A percentile compares a stretch with the other conserved stretches of the same genome.
Conservation (phyloP, 2,113 vertebrate genomes). For the Mungos mungo region DNA sequence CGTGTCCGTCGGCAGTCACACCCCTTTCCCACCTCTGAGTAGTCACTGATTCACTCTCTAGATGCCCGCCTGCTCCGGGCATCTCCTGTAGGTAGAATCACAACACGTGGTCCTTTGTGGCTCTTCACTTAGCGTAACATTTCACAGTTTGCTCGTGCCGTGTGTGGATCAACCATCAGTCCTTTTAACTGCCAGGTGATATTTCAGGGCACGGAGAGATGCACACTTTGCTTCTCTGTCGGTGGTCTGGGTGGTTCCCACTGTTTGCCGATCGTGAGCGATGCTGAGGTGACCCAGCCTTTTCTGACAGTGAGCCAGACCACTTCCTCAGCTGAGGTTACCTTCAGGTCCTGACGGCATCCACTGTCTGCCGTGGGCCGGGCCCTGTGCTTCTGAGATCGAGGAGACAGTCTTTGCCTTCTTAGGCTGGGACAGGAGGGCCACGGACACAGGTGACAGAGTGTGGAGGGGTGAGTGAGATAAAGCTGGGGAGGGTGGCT, state of each 20-base stretch:
- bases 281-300: not conserved
- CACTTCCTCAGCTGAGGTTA: not conserved
- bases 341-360: not conserved
- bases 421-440: not conserved
- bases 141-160: fast-evolving
- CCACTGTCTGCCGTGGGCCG: fast-evolving
- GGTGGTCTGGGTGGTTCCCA: not conserved
- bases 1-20: fast-evolving
- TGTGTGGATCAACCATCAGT: fast-evolving
- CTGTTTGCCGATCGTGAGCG: not conserved
- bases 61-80: not conserved
- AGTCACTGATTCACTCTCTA: fast-evolving
- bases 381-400: not conserved
- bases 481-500: not conserved
- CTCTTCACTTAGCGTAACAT: fast-evolving
- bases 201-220: fast-evolving
- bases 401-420: not conserved
- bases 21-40: not conserved
- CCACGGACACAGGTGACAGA: not conserved
- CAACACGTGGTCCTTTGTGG: fast-evolving
- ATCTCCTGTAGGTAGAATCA: fast-evolving
- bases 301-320: not conserved
- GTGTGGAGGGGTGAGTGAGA: not conserved
- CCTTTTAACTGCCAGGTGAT: not conserved
- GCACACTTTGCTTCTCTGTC: fast-evolving